A percentile compares a stretch with the other conserved stretches of the same genome.
Evolutionary conservation across 2,797 vertebrate species (phyloP).

Genomic region (Poecilia wingei): DNA sequence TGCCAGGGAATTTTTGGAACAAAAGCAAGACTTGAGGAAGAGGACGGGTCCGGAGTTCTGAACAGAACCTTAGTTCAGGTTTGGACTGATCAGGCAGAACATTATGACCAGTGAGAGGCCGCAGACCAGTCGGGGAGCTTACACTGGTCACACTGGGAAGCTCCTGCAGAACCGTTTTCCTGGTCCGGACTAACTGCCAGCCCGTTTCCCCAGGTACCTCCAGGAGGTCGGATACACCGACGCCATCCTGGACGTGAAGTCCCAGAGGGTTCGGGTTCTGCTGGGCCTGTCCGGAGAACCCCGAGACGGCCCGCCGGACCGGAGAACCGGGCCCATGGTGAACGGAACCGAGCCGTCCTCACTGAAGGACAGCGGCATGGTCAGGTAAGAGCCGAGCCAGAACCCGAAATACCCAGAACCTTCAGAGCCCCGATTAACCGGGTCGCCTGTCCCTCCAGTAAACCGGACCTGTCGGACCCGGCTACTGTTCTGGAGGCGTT

Average conservation of each 20-base stretch:
- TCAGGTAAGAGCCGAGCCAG: constrained; percentile 45
- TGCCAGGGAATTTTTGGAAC: neutral
- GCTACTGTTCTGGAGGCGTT: constrained; percentile 90
- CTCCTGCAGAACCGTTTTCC: neutral
- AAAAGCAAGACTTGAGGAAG: neutral
- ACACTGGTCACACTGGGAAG: too few relatives aligned
- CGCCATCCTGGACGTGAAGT: constrained; percentile 94
- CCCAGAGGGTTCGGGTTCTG: constrained; percentile 89
- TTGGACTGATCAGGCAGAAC: neutral
- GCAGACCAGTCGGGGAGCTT: too few relatives aligned
- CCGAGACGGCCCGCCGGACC: constrained; percentile 82
- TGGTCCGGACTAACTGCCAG: neutral
- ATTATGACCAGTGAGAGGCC: neutral
- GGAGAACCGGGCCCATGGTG: constrained; percentile 86
- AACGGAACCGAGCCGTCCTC: constrained; percentile 89
- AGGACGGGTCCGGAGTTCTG: neutral
- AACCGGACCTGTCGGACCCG: constrained; percentile 89
- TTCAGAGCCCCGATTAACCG: neutral
- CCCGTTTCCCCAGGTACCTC: constrained; percentile 84
- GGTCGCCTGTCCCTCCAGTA: constrained; percentile 68
- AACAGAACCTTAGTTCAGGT: neutral
- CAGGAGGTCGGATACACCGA: constrained; percentile 96
- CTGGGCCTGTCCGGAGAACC: constrained; percentile 87
- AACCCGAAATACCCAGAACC: too few relatives aligned
- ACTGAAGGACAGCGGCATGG: constrained; percentile 84